Conservation (phyloP, 2,888 invertebrate genomes). For the Tipula confusa region DNA sequence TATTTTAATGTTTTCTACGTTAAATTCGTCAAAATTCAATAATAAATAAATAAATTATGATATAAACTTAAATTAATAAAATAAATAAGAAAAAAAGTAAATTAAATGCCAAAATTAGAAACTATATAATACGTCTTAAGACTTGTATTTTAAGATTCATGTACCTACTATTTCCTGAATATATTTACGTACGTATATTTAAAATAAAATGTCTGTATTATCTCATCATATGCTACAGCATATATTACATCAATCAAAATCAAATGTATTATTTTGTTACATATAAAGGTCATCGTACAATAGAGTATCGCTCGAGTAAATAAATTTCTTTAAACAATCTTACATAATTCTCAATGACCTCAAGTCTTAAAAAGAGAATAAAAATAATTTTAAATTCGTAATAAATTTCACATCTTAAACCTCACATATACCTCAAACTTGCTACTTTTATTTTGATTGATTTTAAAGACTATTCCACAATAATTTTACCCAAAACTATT, state of each 20-base stretch:
- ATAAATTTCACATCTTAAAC: not conserved
- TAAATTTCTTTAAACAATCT: not conserved
- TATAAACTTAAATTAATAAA: constrained; percentile 7
- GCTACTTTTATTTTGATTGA: not conserved
- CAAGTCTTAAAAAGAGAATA: no score
- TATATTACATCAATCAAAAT: not conserved
- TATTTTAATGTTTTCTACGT: not conserved
- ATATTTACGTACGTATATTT: not conserved
- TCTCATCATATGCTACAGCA: not conserved
- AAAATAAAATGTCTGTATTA: not conserved
- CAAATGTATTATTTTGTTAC: not conserved
- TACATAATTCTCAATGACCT: not conserved
- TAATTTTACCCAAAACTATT: not conserved
- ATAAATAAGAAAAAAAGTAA: not conserved
- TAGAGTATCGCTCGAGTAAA: not conserved
- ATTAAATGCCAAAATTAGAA: not conserved
- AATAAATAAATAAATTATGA: constrained; percentile 4
- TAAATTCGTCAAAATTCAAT: not conserved
- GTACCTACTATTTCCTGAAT: not conserved
- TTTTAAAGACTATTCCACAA: not conserved
- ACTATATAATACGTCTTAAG: not conserved
- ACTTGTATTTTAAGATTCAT: not conserved
- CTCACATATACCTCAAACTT: not conserved
- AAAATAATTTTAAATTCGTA: not conserved
- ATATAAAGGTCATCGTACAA: not conserved